These are phyloP conservation scores for Belgica antarctica DNA, from an alignment of 2,888 invertebrate species.

Conservation along the genomic window DNA sequence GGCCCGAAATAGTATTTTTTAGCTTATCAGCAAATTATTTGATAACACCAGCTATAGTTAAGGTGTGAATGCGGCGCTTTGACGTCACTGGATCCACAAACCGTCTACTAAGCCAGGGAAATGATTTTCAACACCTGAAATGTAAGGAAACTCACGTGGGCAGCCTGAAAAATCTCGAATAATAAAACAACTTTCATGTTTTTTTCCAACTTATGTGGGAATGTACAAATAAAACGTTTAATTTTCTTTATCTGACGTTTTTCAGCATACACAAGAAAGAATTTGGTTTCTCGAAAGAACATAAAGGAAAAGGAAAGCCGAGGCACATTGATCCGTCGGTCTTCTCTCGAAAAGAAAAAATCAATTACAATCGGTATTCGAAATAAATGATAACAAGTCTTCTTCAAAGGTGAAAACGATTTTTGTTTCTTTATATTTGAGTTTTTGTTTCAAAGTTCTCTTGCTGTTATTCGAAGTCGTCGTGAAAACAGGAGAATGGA, in stretches of 20 bases:
- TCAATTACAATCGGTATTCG: slow-evolving; percentile 6
- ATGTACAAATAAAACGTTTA: slow-evolving; percentile 38
- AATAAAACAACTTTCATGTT: slow-evolving; percentile 16
- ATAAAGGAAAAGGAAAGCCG: not conserved
- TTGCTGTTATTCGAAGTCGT: slow-evolving; percentile 4
- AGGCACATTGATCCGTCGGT: no score
- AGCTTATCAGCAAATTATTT: no score
- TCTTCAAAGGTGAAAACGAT: not conserved
- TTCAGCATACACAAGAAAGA: slow-evolving; percentile 18
- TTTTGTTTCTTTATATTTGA: not conserved
- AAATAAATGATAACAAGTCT: not conserved
- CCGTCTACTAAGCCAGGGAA: no score
- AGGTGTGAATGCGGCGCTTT: no score
- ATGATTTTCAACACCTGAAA: no score
- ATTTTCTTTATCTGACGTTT: slow-evolving; percentile 14
- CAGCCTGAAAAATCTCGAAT: slow-evolving; percentile 5
- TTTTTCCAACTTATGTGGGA: slow-evolving; percentile 41
- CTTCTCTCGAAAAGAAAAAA: no score
- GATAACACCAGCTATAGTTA: no score
- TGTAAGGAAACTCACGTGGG: no score
- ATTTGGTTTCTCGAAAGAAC: not conserved
- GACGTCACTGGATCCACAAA: no score
- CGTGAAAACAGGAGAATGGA: slow-evolving; percentile 13
- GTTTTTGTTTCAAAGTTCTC: not conserved
- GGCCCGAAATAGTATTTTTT: no score